Evolutionary conservation across 2,888 invertebrate species (phyloP), one percentile per base, ranked within the genome.

Genomic region (Scelioninae gen. 1): DNA sequence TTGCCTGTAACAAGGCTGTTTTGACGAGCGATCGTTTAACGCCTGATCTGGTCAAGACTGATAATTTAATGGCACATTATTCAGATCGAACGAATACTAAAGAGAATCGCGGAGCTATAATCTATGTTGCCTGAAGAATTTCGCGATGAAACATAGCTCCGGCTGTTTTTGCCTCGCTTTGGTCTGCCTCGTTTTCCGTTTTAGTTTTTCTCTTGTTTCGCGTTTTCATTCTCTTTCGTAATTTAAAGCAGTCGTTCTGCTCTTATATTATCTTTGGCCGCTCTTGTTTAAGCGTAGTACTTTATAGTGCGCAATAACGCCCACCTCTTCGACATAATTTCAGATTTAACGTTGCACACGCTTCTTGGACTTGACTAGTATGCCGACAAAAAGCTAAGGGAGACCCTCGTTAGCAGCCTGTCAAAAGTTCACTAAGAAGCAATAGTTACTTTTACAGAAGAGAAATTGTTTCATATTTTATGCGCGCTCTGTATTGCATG

Each of bases 31-130:
- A 86, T 86, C 88, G 88, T 89, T 89, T 88, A 87, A 87, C 86
- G 87, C 84, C 84, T 72, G 86, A 85, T 83, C 79, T 81, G 85
- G 84, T 75, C 85, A 60, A 84, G 83, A 84, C 87, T 86, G 85
- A 88, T 89, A 89, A 89, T 90, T 89, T 88, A 87, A 88, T 86
- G 86, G 85, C 86, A 85, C 88, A 88, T 89, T 88, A 89, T 89
- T 89, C 88, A 88, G 86, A 88, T 88, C 86, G 86, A 87, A 87
- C 88, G 87, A 89, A 89, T 87, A 86, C 86, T 87, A 87, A 88
- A 86, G 84, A 88, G 86, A 78, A 66, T 58, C 76, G 55, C 81
- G 65, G 45, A 68, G 74, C 80, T 79, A 69, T 77, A 77, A 81
- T 85, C 76, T 74, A 74, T 65, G 77, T 75, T 74, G 81, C 69